A percentile compares a stretch with the other conserved stretches of the same genome.
Conservation (phyloP, 2,888 invertebrate species). For the Copidosoma aretas region DNA sequence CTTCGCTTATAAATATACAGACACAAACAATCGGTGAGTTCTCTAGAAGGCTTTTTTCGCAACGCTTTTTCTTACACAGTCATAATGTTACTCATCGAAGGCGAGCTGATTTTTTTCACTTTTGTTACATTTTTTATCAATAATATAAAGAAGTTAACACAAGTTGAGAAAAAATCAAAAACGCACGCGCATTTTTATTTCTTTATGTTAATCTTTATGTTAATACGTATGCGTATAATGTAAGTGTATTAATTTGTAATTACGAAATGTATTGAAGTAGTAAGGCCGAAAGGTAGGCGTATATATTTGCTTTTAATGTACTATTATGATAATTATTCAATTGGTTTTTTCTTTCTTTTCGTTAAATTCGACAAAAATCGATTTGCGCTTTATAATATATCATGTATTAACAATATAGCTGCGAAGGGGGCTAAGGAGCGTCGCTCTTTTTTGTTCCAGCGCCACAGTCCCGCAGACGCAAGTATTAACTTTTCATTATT, state of each 20-base stretch:
- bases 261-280: slow-evolving; percentile 47
- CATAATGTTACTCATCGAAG: slow-evolving; percentile 30
- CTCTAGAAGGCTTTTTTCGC: slow-evolving; percentile 35
- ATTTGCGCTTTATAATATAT: slow-evolving; percentile 20
- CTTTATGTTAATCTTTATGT: not conserved
- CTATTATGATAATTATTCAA: slow-evolving; percentile 9
- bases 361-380: slow-evolving; percentile 46
- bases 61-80: slow-evolving; percentile 37
- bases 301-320: slow-evolving; percentile 31
- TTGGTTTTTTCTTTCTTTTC: slow-evolving; percentile 10
- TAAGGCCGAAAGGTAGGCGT: slow-evolving; percentile 58
- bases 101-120: slow-evolving; percentile 30
- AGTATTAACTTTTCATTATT: slow-evolving; percentile 1
- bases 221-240: no score
- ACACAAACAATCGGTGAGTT: slow-evolving; percentile 38
- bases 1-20: slow-evolving; percentile 26
- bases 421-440: no score
- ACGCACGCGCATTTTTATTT: slow-evolving; percentile 18
- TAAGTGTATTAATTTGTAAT: slow-evolving; percentile 12
- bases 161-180: slow-evolving; percentile 28
- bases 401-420: slow-evolving; percentile 1
- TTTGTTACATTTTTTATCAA: slow-evolving; percentile 18
- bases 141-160: no score
- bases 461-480: slow-evolving; percentile 19
- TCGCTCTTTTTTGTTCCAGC: not conserved